Conservation (phyloP, 2,797 vertebrate species). For the Chelmon rostratus region DNA sequence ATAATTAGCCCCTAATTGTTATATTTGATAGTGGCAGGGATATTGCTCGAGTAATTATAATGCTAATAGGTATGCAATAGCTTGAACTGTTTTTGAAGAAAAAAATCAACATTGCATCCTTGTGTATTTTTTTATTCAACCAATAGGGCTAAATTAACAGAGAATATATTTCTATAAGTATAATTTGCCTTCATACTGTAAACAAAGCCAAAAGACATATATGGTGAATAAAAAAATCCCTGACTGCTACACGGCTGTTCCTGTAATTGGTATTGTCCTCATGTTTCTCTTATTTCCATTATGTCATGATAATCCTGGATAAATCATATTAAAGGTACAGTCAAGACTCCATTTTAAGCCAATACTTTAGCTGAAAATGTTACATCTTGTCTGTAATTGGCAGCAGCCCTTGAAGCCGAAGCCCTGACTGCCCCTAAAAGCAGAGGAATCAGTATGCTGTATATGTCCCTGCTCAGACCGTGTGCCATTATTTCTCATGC, state of each 20-base stretch:
- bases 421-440: slow-evolving; percentile 41
- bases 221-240: not conserved
- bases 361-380: slow-evolving; percentile 12
- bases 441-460: slow-evolving; percentile 45
- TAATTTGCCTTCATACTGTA: not conserved
- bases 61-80: not conserved
- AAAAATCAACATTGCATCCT: not conserved
- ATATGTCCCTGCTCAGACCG: slow-evolving; percentile 26
- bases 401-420: slow-evolving; percentile 22
- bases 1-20: slow-evolving; percentile 10
- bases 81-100: not conserved
- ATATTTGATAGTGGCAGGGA: not conserved
- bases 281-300: slow-evolving; percentile 14
- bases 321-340: slow-evolving; percentile 13
- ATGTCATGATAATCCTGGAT: slow-evolving; percentile 10
- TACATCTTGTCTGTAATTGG: slow-evolving; percentile 41
- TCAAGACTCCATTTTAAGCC: slow-evolving; percentile 29
- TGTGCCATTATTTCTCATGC: slow-evolving; percentile 66
- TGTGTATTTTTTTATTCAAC: not conserved
- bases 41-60: not conserved
- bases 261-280: not conserved
- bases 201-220: not conserved
- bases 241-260: not conserved
- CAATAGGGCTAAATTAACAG: not conserved
- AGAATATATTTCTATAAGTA: not conserved